Conservation (phyloP, 2,888 invertebrate species). For the Watsonalla cultraria region DNA sequence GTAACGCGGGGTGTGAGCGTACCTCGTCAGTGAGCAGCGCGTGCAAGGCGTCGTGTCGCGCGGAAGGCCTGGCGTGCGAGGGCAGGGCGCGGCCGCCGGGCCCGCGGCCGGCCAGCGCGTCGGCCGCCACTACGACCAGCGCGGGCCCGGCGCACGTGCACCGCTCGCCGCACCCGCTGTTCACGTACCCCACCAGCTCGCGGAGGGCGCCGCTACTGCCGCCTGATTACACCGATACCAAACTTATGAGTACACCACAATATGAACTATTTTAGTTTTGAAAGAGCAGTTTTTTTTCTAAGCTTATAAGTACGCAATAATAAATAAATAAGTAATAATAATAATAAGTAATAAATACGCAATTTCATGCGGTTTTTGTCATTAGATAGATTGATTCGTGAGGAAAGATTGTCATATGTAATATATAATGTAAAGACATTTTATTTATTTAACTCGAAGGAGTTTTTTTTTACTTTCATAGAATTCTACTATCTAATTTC, state of each 20-base stretch:
- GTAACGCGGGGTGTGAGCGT: neutral
- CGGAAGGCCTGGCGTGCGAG: constrained; percentile 72
- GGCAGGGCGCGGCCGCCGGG: constrained; percentile 83
- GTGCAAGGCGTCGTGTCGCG: constrained; percentile 79
- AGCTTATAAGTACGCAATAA: too few species aligned
- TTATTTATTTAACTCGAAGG: too few species aligned
- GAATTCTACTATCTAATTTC: too few species aligned
- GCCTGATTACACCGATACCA: constrained; percentile 22
- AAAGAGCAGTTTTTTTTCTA: too few species aligned
- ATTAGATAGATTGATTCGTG: too few species aligned
- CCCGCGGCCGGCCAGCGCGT: constrained; percentile 85
- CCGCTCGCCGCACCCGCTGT: constrained; percentile 33
- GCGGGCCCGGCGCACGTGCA: constrained; percentile 81
- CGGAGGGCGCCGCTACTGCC: constrained; percentile 80
- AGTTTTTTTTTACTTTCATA: too few species aligned
- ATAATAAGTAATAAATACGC: too few species aligned
- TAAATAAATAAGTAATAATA: too few species aligned
- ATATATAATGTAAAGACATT: too few species aligned
- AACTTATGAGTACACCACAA: neutral
- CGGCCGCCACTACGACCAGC: constrained; percentile 84
- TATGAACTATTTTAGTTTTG: too few species aligned
- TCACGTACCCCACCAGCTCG: constrained; percentile 76
- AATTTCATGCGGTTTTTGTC: too few species aligned
- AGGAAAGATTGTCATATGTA: too few species aligned
- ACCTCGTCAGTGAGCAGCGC: constrained; percentile 52